A percentile compares a stretch with the other conserved stretches of the same genome.
phyloP scores from a whole-genome alignment of 2,113 vertebrate species.

The Pterocles gutturalis region DNA sequence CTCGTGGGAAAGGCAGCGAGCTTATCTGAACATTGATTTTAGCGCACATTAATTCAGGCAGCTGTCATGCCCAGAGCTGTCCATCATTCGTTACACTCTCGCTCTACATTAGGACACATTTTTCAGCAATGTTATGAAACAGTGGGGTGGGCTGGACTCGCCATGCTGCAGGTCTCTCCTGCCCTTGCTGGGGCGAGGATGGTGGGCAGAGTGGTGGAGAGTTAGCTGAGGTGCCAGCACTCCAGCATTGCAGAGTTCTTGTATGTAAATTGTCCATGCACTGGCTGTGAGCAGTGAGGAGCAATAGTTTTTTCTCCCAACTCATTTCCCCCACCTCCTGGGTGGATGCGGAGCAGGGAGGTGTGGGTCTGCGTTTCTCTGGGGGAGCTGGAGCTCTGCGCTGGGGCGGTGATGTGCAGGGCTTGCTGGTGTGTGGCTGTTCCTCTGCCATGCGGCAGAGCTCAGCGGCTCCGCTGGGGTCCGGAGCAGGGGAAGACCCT shows the following conservation, averaged over 20 bases:
- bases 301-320: fast-evolving
- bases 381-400: neutral
- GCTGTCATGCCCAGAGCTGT: neutral
- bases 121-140: neutral
- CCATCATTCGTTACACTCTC: neutral
- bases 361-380: neutral
- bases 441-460: neutral
- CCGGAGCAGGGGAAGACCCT: neutral
- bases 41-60: neutral
- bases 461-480: neutral
- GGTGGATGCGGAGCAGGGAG: neutral
- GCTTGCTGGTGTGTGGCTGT: neutral
- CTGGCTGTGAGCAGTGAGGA: fast-evolving
- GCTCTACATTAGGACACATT: neutral
- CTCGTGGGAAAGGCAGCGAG: fast-evolving
- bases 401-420: neutral
- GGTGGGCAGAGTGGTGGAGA: neutral
- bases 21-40: neutral
- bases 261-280: neutral
- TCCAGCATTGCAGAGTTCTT: neutral
- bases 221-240: neutral
- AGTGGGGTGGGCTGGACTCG: neutral
- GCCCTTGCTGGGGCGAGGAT: neutral
- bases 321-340: neutral
- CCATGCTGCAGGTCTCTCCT: neutral